Evolutionary conservation across 1,140 invertebrate species (phyloP), one percentile per base, ranked within the genome.

Genomic region (Zaprionus nigranus): DNA sequence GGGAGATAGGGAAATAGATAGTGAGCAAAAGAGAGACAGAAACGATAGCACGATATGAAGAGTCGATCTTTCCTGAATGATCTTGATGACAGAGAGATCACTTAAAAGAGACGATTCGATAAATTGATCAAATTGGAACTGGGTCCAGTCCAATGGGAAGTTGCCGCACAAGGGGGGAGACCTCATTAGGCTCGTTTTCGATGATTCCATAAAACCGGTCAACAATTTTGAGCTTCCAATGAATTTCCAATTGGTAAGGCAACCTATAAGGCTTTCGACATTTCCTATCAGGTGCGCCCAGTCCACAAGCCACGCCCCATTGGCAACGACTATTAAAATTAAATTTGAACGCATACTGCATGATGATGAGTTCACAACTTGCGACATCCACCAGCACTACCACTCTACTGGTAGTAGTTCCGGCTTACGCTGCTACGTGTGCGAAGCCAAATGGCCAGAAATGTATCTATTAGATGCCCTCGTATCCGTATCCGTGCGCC

Each of bases 271-370:
- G 72, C 59, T 40, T 53, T 56, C 30, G 56, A 56, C 73, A 71
- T 60, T 75, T 75, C 68, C 73, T 75, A 59, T 24, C 40, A 58
- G 12, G 13, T 49, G 28, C 49, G 30, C 34, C 62, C 61, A 49
- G 11, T 13, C 3, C 22, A 13, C 9, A 13, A 9, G 26, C 53
- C 53, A 56, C 53, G 53, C 53, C 53, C 53, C 15, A 7, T 17
- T 56, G 15, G 3, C 53, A 30, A 9, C n/a, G 53, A 40, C 66
- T 70, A 83, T 88, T 87, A 83, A 80, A 88, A 88, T 61, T 78
- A 49, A 78, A 82, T 87, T 87, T 62, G 49, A 58, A 74, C 68
- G 64, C 34, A 70, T 66, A 80, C 66, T 88, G 78, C 69, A 71
- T 71, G 60, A 70, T 73, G 75, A 73, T 70, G 72, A 82, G 74